Evolutionary conservation across 2,113 vertebrate genomes (phyloP).

Genomic region (Planiliza haematocheilus): DNA sequence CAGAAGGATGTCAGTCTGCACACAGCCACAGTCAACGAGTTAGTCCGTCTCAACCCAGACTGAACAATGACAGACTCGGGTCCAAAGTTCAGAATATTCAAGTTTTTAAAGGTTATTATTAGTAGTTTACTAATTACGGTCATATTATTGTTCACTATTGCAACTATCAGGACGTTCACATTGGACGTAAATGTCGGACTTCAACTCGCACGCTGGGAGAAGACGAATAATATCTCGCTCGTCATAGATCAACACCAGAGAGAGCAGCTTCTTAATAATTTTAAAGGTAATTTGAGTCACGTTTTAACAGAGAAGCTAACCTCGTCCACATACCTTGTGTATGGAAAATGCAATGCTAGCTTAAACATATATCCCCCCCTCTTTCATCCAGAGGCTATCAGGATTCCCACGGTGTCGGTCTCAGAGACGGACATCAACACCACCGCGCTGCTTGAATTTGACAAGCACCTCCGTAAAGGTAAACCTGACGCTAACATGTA

Average conservation of each 20-base stretch:
- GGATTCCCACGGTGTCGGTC: conserved; percentile 90
- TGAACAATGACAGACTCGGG: conserved; percentile 55
- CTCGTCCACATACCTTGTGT: neutral
- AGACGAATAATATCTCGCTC: conserved; percentile 51
- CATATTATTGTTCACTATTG: conserved; percentile 58
- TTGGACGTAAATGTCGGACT: conserved; percentile 79
- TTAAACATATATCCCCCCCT: conserved; percentile 4
- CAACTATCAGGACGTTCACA: conserved; percentile 70
- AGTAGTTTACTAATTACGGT: conserved; percentile 25
- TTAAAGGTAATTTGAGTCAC: conserved; percentile 72
- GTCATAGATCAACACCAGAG: conserved; percentile 63
- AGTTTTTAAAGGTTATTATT: conserved; percentile 61
- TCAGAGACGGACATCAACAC: conserved; percentile 81
- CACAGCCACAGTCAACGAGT: neutral
- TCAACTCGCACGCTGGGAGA: conserved; percentile 75
- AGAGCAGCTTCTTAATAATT: conserved; percentile 60
- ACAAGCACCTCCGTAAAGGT: conserved; percentile 87
- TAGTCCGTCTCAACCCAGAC: neutral
- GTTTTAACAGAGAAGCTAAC: neutral
- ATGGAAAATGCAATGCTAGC: too few relatives aligned
- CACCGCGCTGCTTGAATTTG: conserved; percentile 89
- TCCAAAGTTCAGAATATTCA: conserved; percentile 27
- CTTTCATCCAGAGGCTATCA: conserved; percentile 85
- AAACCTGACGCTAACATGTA: too few relatives aligned
- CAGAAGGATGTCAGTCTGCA: neutral